Conservation (phyloP, 2,113 vertebrate genomes). For the Pseudolaguvia tuberculata region DNA sequence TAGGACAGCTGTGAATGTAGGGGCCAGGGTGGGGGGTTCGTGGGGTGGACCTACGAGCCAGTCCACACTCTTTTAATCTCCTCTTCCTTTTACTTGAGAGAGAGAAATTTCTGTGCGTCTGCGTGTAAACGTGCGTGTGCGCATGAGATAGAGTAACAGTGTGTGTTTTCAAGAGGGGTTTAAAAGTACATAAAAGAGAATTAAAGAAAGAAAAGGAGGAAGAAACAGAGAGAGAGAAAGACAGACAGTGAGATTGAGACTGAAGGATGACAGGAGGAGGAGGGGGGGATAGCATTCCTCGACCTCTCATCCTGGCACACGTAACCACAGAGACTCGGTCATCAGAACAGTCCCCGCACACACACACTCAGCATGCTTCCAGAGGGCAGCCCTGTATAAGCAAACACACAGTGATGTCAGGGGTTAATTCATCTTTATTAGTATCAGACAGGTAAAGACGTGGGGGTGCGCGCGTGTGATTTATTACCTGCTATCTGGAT, state of each 20-base stretch:
- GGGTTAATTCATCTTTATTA: background rate
- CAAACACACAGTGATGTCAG: background rate
- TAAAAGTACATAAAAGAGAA: background rate
- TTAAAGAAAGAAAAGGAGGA: background rate
- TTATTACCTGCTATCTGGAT: constrained; percentile 94
- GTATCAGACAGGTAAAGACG: background rate
- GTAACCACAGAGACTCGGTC: constrained; percentile 51
- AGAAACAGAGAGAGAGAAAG: constrained; percentile 19
- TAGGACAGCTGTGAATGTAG: constrained; percentile 20
- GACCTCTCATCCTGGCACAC: constrained; percentile 53
- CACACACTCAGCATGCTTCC: constrained; percentile 37
- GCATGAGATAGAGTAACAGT: background rate
- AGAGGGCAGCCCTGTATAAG: constrained; percentile 34
- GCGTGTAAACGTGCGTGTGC: background rate
- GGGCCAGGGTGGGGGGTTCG: no score
- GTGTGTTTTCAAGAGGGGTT: background rate
- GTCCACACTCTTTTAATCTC: constrained; percentile 32
- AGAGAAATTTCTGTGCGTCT: background rate
- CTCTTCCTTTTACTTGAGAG: constrained; percentile 23
- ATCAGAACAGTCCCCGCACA: constrained; percentile 48
- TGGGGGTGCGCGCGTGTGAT: background rate
- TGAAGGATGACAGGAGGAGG: constrained; percentile 20
- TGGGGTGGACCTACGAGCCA: constrained; percentile 21
- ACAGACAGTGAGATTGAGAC: background rate
- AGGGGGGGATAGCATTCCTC: constrained; percentile 42